A percentile compares a stretch with the other conserved stretches of the same genome.
phyloP scores from a whole-genome alignment of 1,140 invertebrate species.

The Parapsyche elsis region DNA sequence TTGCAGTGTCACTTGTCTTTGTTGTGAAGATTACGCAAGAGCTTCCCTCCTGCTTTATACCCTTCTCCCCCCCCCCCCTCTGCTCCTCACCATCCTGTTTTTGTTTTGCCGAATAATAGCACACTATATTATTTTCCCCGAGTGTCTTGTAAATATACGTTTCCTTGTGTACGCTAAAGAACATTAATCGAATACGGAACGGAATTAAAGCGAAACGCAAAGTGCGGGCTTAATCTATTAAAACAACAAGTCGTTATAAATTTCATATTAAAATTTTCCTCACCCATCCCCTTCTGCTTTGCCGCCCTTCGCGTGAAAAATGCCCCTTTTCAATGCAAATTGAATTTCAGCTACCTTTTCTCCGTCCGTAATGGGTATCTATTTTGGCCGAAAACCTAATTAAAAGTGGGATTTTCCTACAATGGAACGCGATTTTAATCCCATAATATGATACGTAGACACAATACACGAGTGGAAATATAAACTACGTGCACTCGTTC shows the following conservation, averaged over 20 bases:
- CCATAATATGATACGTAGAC: background rate
- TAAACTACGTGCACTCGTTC: background rate
- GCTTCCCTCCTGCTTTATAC: background rate
- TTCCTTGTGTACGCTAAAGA: no score
- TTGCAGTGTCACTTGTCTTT: slow-evolving; percentile 6
- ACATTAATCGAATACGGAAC: no score
- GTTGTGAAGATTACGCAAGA: background rate
- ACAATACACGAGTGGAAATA: background rate
- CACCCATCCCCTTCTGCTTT: background rate
- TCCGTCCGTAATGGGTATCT: slow-evolving; percentile 22
- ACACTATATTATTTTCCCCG: no score
- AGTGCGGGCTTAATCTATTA: slow-evolving; percentile 17
- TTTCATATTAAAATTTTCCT: slow-evolving; percentile 11
- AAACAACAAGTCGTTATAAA: slow-evolving; percentile 14
- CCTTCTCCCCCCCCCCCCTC: background rate
- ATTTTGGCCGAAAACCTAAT: slow-evolving; percentile 35
- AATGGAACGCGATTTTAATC: slow-evolving; percentile 18
- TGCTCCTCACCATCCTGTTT: no score
- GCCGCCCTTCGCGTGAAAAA: background rate
- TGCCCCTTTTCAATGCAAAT: slow-evolving; percentile 14
- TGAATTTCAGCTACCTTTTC: slow-evolving; percentile 28
- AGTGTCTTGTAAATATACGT: no score
- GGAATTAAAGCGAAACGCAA: slow-evolving; percentile 4
- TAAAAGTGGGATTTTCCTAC: slow-evolving; percentile 34
- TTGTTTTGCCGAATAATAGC: no score